phyloP scores from a whole-genome alignment of 2,797 vertebrate genomes.

The Leptoclinus maculatus region DNA sequence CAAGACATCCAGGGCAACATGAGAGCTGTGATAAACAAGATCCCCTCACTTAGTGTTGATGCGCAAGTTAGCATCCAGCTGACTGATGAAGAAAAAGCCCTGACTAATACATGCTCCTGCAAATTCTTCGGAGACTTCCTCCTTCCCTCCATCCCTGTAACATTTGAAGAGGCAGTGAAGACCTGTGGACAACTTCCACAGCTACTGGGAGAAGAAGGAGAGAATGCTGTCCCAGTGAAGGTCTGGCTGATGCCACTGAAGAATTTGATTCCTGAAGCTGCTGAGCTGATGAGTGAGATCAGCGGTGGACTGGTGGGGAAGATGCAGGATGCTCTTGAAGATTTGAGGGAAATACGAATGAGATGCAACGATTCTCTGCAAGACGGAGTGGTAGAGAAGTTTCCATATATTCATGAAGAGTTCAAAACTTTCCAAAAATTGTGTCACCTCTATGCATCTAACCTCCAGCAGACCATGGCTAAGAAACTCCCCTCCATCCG shows the following conservation, averaged over 20 bases:
- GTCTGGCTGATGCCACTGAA: conserved; percentile 72
- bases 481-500: conserved; percentile 45
- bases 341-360: conserved; percentile 1
- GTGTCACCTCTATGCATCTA: neutral
- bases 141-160: conserved; percentile 46
- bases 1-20: conserved; percentile 37
- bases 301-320: conserved; percentile 31
- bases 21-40: conserved; percentile 44
- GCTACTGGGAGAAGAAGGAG: conserved; percentile 21
- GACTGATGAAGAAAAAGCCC: neutral
- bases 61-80: conserved; percentile 18
- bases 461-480: neutral
- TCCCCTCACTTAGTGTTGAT: conserved; percentile 10
- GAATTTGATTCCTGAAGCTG: conserved; percentile 6
- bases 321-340: conserved; percentile 33
- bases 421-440: neutral
- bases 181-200: conserved; percentile 51
- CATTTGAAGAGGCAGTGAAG: conserved; percentile 54
- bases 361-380: conserved; percentile 35
- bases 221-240: conserved; percentile 57
- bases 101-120: conserved; percentile 55
- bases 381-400: neutral
- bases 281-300: conserved; percentile 21
- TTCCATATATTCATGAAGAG: neutral
- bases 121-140: conserved; percentile 68